Percentiles rank a stretch among this genome's conserved stretches.
phyloP scores from a whole-genome alignment of 1,140 invertebrate species.

The Ceratina australensis region DNA sequence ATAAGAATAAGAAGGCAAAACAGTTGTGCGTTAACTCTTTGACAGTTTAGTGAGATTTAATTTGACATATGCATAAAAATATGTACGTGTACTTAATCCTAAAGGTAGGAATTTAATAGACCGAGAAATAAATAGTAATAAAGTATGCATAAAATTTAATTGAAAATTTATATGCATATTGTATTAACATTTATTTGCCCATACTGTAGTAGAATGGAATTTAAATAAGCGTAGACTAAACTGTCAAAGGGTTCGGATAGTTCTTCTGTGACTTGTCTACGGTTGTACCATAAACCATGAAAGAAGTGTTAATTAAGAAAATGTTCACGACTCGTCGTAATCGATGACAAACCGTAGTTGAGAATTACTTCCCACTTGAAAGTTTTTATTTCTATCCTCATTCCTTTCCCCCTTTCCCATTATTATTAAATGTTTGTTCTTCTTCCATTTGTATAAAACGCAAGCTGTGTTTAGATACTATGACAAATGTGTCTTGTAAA shows the following conservation, averaged over 20 bases:
- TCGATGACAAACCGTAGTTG: neutral
- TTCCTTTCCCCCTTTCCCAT: neutral
- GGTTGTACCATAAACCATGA: constrained; percentile 41
- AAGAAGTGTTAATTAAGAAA: neutral
- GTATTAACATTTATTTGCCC: too few species aligned
- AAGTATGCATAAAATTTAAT: too few species aligned
- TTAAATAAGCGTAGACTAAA: too few species aligned
- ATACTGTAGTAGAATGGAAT: too few species aligned
- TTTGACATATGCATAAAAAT: too few species aligned
- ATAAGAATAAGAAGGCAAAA: constrained; percentile 18
- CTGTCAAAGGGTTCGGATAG: too few species aligned
- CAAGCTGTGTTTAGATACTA: constrained; percentile 29
- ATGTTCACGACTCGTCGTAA: constrained; percentile 20
- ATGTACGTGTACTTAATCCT: too few species aligned
- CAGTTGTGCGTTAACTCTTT: too few species aligned
- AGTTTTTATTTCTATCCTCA: constrained; percentile 9
- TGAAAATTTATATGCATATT: too few species aligned
- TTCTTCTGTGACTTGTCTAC: constrained; percentile 8
- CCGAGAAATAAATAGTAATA: too few species aligned
- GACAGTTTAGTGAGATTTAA: too few species aligned
- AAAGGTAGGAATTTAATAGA: too few species aligned
- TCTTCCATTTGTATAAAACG: constrained; percentile 56
- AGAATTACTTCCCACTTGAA: constrained; percentile 1
- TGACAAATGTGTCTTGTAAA: constrained; percentile 56
- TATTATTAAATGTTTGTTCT: neutral